Conservation (phyloP, 1,140 invertebrate genomes). For the Drosophila guanche region DNA sequence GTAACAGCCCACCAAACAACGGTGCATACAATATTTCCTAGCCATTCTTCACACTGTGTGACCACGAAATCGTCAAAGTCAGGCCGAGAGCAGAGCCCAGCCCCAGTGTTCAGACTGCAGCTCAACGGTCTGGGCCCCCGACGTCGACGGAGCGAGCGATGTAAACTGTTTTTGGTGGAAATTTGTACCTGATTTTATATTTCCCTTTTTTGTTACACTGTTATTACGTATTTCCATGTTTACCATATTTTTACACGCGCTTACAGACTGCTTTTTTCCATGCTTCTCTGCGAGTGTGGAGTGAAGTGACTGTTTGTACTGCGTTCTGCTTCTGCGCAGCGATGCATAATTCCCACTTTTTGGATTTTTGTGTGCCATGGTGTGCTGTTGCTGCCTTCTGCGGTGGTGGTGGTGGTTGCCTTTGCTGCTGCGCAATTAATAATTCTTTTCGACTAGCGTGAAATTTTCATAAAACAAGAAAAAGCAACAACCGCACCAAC, state of each 20-base stretch:
- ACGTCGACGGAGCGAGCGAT: slow-evolving; percentile 53
- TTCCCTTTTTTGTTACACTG: slow-evolving; percentile 77
- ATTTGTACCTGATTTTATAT: slow-evolving; percentile 81
- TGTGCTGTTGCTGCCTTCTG: slow-evolving; percentile 22
- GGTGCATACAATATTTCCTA: slow-evolving; percentile 79
- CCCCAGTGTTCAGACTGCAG: slow-evolving; percentile 40
- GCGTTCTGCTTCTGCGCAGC: slow-evolving; percentile 79
- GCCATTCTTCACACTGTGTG: slow-evolving; percentile 81
- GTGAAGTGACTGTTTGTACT: slow-evolving; percentile 20
- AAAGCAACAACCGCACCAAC: slow-evolving; percentile 67
- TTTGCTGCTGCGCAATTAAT: slow-evolving; percentile 75
- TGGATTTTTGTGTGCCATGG: slow-evolving; percentile 43
- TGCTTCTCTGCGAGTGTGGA: slow-evolving; percentile 18
- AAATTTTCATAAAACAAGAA: slow-evolving; percentile 79
- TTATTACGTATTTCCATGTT: slow-evolving; percentile 81
- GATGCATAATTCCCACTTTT: slow-evolving; percentile 80
- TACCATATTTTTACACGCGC: slow-evolving; percentile 81
- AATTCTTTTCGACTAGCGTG: slow-evolving; percentile 80
- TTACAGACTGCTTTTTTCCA: slow-evolving; percentile 54
- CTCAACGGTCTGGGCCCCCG: slow-evolving; percentile 12
- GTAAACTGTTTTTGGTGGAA: slow-evolving; percentile 72
- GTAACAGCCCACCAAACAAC: slow-evolving; percentile 76
- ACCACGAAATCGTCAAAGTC: slow-evolving; percentile 78
- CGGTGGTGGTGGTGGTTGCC: slow-evolving; percentile 24
- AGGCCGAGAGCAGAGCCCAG: slow-evolving; percentile 29